phyloP scores from a whole-genome alignment of 1,140 invertebrate genomes.

The Saxidomus purpurata region DNA sequence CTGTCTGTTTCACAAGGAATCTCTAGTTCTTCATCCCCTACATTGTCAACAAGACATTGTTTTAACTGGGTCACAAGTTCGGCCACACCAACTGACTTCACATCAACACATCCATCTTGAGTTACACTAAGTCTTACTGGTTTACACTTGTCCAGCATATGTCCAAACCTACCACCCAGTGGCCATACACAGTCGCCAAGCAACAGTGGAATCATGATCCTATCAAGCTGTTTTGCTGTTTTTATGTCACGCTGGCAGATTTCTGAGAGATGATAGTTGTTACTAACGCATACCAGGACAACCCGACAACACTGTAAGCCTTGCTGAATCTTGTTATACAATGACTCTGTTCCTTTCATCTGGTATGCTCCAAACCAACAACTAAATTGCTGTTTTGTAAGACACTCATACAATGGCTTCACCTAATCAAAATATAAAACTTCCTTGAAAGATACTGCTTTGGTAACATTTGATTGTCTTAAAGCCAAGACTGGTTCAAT shows the following conservation, averaged over 20 bases:
- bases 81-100: background rate
- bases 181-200: slow-evolving; percentile 42
- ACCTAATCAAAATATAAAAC: slow-evolving; percentile 20
- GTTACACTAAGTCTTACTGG: background rate
- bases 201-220: slow-evolving; percentile 48
- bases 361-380: slow-evolving; percentile 56
- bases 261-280: slow-evolving; percentile 15
- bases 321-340: slow-evolving; percentile 58
- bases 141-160: background rate
- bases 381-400: background rate
- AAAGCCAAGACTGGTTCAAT: too few relatives aligned
- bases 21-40: background rate
- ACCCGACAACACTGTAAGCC: slow-evolving; percentile 43
- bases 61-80: background rate
- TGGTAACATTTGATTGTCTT: too few relatives aligned
- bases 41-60: background rate
- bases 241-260: slow-evolving; percentile 35
- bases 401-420: slow-evolving; percentile 14
- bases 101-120: background rate
- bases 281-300: slow-evolving; percentile 45
- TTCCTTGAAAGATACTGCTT: too few relatives aligned
- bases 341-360: slow-evolving; percentile 43
- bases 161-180: slow-evolving; percentile 10
- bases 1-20: background rate
- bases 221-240: slow-evolving; percentile 31